Evolutionary conservation across 2,888 invertebrate species (phyloP), one percentile per base, ranked within the genome.

Genomic region (Heliothis peltigera): DNA sequence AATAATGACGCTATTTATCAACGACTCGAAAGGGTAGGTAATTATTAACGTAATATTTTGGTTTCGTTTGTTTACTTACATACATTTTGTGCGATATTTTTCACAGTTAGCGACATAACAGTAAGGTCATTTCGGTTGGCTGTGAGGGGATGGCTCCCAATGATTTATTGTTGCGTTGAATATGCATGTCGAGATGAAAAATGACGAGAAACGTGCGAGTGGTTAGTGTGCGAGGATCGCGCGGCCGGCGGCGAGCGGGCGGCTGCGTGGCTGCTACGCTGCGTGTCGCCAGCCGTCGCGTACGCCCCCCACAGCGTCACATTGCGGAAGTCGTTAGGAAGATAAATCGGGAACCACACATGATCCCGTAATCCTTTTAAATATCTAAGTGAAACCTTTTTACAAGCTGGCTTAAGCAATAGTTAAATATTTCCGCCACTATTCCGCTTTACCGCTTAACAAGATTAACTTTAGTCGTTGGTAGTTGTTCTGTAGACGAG

Each of bases 111-210:
- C 87, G 89, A 84, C 87, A 88, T 89, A 87, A 88, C 89, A 88
- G 89, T 91, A 74, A 87, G 91, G 91, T 92, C 91, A 92, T 91
- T 91, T 87, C 89, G 89, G 91, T 89, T 86, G 89, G 88, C 81
- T 85, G 83, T 86, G 87, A 85, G 86, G 85, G 88, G 89, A 90
- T 90, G 85, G 89, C 88, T 87, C 83, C 76, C 85, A 88, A 90
- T 95, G 94, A 95, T 95, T 93, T 94, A 95, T 94, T 89, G 88
- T 92, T 87, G 83, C 86, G 92, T 92, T 94, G 93, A 95, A 94
- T 94, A 95, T 94, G 93, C 94, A 94, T 93, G 93, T 92, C 92
- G 89, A 86, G 89, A 94, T 94, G 94, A 95, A 94, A 94, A 94
- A 94, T 93, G 92, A 92, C 87, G 90, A 89, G 87, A 86, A 89